phyloP scores from a whole-genome alignment of 2,113 vertebrate species.

The Phalacrocorax aristotelis region DNA sequence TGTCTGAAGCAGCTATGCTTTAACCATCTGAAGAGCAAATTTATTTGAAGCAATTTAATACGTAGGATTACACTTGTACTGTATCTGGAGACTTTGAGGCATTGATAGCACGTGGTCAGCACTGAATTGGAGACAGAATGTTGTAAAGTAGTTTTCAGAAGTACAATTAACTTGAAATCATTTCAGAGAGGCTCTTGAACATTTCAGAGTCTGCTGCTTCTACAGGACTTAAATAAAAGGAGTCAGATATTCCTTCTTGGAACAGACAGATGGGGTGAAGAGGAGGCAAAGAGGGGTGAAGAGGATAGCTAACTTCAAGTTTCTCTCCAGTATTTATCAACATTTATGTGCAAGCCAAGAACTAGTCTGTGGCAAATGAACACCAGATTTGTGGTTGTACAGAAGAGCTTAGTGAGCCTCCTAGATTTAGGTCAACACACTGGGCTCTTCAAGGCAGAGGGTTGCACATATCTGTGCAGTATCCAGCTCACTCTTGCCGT shows the following conservation, averaged over 20 bases:
- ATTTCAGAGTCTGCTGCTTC: not conserved
- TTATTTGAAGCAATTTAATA: constrained; percentile 23
- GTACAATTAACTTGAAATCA: constrained; percentile 15
- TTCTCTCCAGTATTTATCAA: not conserved
- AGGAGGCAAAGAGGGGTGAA: not conserved
- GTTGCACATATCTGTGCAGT: not conserved
- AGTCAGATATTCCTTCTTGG: not conserved
- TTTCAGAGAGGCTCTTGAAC: not conserved
- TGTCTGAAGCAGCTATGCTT: not conserved
- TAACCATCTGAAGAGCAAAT: not conserved
- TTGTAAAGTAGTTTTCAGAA: not conserved
- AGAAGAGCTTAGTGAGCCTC: not conserved
- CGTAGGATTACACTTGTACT: not conserved
- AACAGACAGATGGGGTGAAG: not conserved
- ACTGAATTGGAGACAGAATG: not conserved
- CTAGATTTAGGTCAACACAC: not conserved
- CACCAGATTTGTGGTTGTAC: not conserved
- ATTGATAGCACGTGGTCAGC: not conserved
- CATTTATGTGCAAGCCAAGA: not conserved
- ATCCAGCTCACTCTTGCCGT: not conserved
- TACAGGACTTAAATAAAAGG: not conserved
- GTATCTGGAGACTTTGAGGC: not conserved
- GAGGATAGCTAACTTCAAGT: not conserved
- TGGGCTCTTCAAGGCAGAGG: not conserved
- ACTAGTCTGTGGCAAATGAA: not conserved